Evolutionary conservation across 2,113 vertebrate species (phyloP).

Genomic region (Myxocyprinus asiaticus): DNA sequence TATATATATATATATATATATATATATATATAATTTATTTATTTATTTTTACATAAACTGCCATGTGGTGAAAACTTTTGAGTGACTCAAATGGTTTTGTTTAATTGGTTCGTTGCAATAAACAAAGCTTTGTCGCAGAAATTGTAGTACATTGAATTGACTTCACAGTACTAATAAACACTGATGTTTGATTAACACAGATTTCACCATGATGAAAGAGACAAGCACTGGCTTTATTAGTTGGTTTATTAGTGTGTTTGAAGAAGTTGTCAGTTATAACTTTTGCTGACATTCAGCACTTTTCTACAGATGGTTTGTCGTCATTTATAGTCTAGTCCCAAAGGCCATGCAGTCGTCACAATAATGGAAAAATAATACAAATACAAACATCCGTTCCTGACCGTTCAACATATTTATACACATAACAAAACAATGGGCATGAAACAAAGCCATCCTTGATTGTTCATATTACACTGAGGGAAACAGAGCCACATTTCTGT

Average conservation of each 20-base stretch:
- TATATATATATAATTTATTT: too few relatives aligned
- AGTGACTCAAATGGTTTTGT: too few relatives aligned
- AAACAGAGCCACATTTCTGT: conserved; percentile 1
- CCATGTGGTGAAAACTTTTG: too few relatives aligned
- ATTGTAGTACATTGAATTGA: too few relatives aligned
- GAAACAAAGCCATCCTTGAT: conserved; percentile 24
- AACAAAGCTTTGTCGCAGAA: too few relatives aligned
- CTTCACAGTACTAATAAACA: background rate
- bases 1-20: too few relatives aligned
- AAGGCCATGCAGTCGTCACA: background rate
- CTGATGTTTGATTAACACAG: background rate
- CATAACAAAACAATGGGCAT: conserved; percentile 18
- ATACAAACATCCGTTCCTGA: conserved; percentile 8
- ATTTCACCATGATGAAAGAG: conserved; percentile 14
- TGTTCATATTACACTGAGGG: conserved; percentile 1
- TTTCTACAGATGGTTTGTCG: background rate
- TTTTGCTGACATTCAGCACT: conserved; percentile 9
- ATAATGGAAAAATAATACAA: too few relatives aligned
- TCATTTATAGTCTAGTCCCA: background rate
- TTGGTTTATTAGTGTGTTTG: conserved; percentile 51
- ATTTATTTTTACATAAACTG: too few relatives aligned
- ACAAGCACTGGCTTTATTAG: conserved; percentile 45
- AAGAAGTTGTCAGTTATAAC: background rate
- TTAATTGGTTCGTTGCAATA: too few relatives aligned
- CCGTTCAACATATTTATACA: conserved; percentile 43